Evolutionary conservation across 2,888 invertebrate genomes (phyloP), one percentile per base, ranked within the genome.

Genomic region (Bhutanitis thaidina): DNA sequence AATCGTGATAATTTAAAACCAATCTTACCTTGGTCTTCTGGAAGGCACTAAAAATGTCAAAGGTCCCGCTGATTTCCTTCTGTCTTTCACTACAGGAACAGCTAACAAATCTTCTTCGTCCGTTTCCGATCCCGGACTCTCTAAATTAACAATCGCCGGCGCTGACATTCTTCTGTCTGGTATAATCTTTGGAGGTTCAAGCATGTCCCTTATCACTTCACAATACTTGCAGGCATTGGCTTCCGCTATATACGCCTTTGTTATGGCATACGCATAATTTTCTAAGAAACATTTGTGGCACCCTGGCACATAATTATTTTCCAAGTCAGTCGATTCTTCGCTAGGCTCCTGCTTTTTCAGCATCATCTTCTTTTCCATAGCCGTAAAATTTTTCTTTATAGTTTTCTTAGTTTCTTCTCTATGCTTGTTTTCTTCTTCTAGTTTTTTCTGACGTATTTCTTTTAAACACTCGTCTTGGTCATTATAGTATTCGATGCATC

Each of bases 391-490:
- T 7, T 77, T 71, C 12, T 86, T 78, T 37, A 82, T 53, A 12
- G 74, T 65, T 48, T 83, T 85, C 56, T 82, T 83, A 35, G 84
- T 74, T 48, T 80, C 81, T 36, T 81, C 74, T 59, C 84, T 85
- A 34, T 79, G 67, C 54, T 80, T 82, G 12, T 67, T 70, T 9
- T 77, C 74, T 57, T 90, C 79, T 60, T 83, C 83, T 1, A 81
- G 57, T 51, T 77, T 85, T 55, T 73, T 81, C 53, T 77, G 71
- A 27, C 80, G 68, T 57, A 86, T 87, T 58, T 91, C 90, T 66
- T 91, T 91, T 41, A 92, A 74, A 59, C 92, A 92, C 59, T 92
- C 91, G 44, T 90, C 91, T 71, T 92, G 91, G 58, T 91, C 93
- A 71, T 92, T 93, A 71, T 92, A 93, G 60, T 92, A 92, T 70